Evolutionary conservation across 1,140 invertebrate species (phyloP).

Genomic region (Euwallacea similis): DNA sequence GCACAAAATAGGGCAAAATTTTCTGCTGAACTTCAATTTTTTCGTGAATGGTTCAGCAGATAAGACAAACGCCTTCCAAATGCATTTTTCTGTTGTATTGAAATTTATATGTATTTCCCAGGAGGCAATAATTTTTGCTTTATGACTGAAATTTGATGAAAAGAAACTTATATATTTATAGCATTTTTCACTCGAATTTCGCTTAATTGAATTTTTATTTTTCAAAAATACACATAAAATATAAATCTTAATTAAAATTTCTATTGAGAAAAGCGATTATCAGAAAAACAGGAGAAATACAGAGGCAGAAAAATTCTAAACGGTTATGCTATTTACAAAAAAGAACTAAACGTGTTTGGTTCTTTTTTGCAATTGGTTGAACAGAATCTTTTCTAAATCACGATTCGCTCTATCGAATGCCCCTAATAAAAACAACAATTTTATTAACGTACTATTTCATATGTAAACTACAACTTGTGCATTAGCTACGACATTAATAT

Average conservation of each 20-base stretch:
- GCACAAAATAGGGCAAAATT: too few species aligned
- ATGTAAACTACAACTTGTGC: background rate
- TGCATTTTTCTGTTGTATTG: background rate
- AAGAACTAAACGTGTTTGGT: too few species aligned
- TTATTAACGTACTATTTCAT: background rate
- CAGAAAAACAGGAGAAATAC: slow-evolving; percentile 13
- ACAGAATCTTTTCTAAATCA: background rate
- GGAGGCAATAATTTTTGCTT: too few species aligned
- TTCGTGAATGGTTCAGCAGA: background rate
- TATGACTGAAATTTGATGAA: too few species aligned
- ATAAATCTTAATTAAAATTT: slow-evolving; percentile 14
- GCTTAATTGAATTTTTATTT: background rate
- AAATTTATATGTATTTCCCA: too few species aligned
- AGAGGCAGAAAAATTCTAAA: slow-evolving; percentile 15
- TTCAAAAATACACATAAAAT: background rate
- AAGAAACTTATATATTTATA: too few species aligned
- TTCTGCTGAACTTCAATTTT: too few species aligned
- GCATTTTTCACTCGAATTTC: too few species aligned
- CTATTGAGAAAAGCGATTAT: slow-evolving; percentile 4
- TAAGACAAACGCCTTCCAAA: background rate
- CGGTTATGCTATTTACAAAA: background rate
- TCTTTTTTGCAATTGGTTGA: background rate
- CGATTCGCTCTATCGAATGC: background rate
- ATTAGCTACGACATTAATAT: background rate
- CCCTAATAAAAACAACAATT: background rate